Evolutionary conservation across 1,140 invertebrate genomes (phyloP).

Genomic region (Macrobrachium nipponense): DNA sequence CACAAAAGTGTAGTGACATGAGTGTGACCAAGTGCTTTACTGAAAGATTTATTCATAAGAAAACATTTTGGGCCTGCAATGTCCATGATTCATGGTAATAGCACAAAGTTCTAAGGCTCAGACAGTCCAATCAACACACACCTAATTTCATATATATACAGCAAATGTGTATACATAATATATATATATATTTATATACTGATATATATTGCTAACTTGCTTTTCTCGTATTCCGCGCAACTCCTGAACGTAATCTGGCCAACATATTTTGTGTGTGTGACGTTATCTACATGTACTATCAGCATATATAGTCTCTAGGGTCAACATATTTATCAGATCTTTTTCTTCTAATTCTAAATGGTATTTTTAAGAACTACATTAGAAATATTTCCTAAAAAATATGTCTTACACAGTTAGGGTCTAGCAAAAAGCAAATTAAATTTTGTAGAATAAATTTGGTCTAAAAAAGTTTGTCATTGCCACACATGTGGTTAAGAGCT

Average conservation of each 20-base stretch:
- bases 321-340: not conserved
- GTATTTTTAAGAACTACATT: not conserved
- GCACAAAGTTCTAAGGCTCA: not conserved
- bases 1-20: too few species aligned
- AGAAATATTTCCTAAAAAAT: too few species aligned
- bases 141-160: conserved; percentile 21
- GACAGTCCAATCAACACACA: conserved; percentile 13
- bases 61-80: conserved; percentile 7
- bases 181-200: conserved; percentile 1
- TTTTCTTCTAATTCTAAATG: not conserved
- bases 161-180: conserved; percentile 9
- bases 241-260: not conserved
- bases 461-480: not conserved
- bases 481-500: not conserved
- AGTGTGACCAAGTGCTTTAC: too few species aligned
- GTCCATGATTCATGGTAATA: conserved; percentile 12
- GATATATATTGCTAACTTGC: conserved; percentile 3
- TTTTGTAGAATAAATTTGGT: too few species aligned
- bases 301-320: not conserved
- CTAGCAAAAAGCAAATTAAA: too few species aligned
- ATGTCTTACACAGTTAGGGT: too few species aligned
- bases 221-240: conserved; percentile 6
- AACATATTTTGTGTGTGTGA: not conserved
- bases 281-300: not conserved
- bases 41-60: too few species aligned